Evolutionary conservation across 2,113 vertebrate species (phyloP), one percentile per base, ranked within the genome.

Genomic region (Desmodus rotundus): DNA sequence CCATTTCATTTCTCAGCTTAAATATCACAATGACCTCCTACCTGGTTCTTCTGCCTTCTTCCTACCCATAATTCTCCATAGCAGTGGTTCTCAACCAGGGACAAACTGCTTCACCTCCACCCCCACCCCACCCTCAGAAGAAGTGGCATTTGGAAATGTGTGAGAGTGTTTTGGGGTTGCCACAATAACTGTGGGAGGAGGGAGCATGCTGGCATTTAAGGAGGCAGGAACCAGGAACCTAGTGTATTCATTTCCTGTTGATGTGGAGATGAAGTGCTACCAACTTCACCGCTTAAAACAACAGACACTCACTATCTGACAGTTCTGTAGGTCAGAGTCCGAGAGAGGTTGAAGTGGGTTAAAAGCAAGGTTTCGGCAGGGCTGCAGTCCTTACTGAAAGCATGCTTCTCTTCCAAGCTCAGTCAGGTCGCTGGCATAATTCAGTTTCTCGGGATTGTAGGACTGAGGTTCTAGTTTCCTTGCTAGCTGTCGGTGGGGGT

Each of bases 1-100:
- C 26, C 61, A 95, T 61, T 89, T 91, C 54, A 81, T 83, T 47
- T 67, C 56, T 93, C 28, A 14, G 43, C 45, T 94, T 85, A 87
- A 77, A 91, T 65, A 83, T 56, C 43, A 52, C 74, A 76, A 54
- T 24, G n/a, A 22, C 56, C 3, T 63, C 63, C 61, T 94, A 45
- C 61, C 52, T 73, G 70, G 10, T 33, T 54, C 33, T 20, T 73
- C 54, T 43, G 72, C 12, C 24, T 67, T 77, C 67, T 88, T 63
- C 26, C 58, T 54, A n/a, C 2, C 11, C 50, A 19, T 28, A 54
- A 72, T 73, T 93, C 73, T 96, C 47, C 82, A 77, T 0, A 12
- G 41, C 20, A n/a, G 28, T 38, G 36, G 17, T 94, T 73, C 61
- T 70, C 43, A 85, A 12, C 19, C 56, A 84, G 33, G 8, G 41